Base-by-base conservation (phyloP, 2,888 invertebrate genomes). In the Diplazon laetatorius region DNA sequence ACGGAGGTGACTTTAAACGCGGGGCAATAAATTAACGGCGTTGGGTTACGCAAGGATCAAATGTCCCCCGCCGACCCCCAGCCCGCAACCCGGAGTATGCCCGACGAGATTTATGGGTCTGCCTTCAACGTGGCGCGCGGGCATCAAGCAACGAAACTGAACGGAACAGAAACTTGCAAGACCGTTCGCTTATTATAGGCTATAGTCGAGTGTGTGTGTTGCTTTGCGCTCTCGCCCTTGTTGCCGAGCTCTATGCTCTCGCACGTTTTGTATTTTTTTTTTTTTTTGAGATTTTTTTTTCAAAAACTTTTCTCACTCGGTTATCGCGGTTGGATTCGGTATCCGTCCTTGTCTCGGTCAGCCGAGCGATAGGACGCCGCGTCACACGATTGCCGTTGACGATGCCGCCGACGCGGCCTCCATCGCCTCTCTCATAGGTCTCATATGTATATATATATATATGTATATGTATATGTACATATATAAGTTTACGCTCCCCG, bases 21-120 rank as follows among this genome's bases (percentile, higher is more conserved):
- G 89, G 85, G 86, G 90, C 89, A 89, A 90, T 91, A 91, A 91
- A 91, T 91, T 91, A 91, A 90, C 90, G 89, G 90, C 91, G 90
- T 91, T 90, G 90, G 91, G 91, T 91, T 91, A 91, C 91, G 91
- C 91, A 91, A 91, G 91, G 90, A 91, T 91, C 91, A 90, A 91
- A 91, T 91, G 90, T 90, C 91, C 89, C 79, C 90, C 30, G n/a
- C n/a, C n/a, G n/a, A n/a, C n/a, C n/a, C n/a, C n/a, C n/a, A n/a
- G n/a, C n/a, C n/a, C n/a, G n/a, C n/a, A n/a, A n/a, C 30, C 89
- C 86, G 88, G 89, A 90, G 89, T 90, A 91, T 89, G 89, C 88
- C 78, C 86, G 83, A 81, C 4, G 88, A 90, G 90, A 90, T 91
- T 90, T 90, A 90, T 90, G 88, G 85, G 89, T 90, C 90, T 89